Conservation (phyloP, 2,113 vertebrate genomes). For the Hystrix cristata region DNA sequence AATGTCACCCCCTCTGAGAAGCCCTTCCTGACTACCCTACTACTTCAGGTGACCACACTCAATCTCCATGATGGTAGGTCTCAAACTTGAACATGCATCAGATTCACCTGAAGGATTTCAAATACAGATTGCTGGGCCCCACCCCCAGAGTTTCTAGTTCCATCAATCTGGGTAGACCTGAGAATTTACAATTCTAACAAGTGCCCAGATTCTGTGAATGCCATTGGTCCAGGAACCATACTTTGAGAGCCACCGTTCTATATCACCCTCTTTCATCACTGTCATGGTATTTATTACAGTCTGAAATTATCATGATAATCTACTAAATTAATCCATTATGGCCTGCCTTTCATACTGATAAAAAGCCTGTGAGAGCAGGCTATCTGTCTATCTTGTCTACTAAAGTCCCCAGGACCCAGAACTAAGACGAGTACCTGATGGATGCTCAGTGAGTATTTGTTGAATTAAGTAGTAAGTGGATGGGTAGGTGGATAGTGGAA, state of each 20-base stretch:
- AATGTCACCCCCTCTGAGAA: not conserved
- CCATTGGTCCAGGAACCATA: not conserved
- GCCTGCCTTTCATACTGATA: not conserved
- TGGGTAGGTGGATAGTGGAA: no score
- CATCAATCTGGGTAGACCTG: not conserved
- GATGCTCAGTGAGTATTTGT: not conserved
- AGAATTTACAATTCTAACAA: not conserved
- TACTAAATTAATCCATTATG: not conserved
- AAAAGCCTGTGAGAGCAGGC: not conserved
- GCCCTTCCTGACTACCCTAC: not conserved
- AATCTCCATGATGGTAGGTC: not conserved
- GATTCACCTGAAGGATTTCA: not conserved
- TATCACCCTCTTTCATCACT: not conserved
- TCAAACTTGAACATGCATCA: not conserved
- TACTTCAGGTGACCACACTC: not conserved
- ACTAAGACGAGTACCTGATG: not conserved
- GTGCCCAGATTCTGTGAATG: not conserved
- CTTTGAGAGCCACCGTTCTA: not conserved
- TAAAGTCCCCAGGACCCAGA: not conserved
- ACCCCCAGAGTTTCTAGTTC: not conserved
- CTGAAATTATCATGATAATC: not conserved
- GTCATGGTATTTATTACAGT: not conserved
- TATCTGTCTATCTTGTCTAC: not conserved
- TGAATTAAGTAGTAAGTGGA: constrained; percentile 10
- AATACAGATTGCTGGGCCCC: not conserved